Base-by-base conservation (phyloP, 2,797 vertebrate species). In the Chaetodon trifasciatus region DNA sequence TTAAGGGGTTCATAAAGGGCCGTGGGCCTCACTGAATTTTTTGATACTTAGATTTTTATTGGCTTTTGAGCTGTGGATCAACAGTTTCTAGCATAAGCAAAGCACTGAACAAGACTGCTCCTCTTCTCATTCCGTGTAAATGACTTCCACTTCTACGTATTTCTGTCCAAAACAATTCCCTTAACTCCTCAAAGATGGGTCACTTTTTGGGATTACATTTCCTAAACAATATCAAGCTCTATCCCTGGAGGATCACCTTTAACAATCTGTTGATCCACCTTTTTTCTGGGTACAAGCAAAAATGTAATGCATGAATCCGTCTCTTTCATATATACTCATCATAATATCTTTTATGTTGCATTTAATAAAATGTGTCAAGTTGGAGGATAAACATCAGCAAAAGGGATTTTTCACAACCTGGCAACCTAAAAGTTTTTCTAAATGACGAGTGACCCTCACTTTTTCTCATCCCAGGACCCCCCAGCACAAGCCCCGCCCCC, bases 401-500 rank as follows among this genome's bases (percentile, higher is more conserved):
- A 49, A 49, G 3, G 17, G 63, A 49, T 19, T 50, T 67, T 68
- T 39, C 15, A 11, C 39, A 69, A 56, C 32, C 49, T 67, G 44
- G 46, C 35, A 23, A 24, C 16, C 37, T n/a, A 19, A 24, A 55
- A 10, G 21, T 37, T 70, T 21, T 35, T 16, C 19, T 70, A 46
- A 5, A 16, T 40, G 19, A 8, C 17, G 19, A 8, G 13, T 32
- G 28, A 53, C 61, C 37, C 3, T 35, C 46, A 0, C 40, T 40
- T 0, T 57, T 37, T 66, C 23, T 55, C 58, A 42, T 44, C 50
- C n/a, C 92, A 98, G 97, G 96, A 96, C 96, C n/a, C 95, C 97
- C 37, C 97, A 97, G 91, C 96, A 97, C 94, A 97, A 95, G 73
- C 92, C 93, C 1, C 89, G 92, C 2, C 78, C 83, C n/a, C 80